Conservation (phyloP, 2,888 invertebrate species). For the Caenorhabditis sp. region DNA sequence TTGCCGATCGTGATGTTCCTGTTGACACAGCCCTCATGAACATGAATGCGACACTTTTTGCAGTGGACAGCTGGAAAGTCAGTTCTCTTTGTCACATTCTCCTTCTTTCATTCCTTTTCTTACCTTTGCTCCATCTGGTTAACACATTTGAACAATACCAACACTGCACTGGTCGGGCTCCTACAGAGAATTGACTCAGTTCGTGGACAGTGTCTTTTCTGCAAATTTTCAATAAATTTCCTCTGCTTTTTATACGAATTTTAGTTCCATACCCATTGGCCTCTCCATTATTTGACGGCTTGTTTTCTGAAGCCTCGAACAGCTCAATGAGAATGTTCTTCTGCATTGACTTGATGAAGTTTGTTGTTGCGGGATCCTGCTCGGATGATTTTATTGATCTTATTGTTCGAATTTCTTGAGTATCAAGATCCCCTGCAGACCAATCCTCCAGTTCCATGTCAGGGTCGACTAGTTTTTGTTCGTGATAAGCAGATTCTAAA, state of each 20-base stretch:
- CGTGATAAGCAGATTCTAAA: constrained; percentile 37
- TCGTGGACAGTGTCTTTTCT: constrained; percentile 50
- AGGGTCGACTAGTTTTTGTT: constrained; percentile 32
- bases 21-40: constrained; percentile 59
- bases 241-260: background rate
- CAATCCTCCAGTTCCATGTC: constrained; percentile 41
- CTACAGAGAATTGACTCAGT: constrained; percentile 27
- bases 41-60: constrained; percentile 55
- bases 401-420: background rate
- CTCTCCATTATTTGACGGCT: constrained; percentile 26
- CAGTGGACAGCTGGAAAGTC: constrained; percentile 54
- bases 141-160: constrained; percentile 40
- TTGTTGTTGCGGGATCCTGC: constrained; percentile 1
- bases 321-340: constrained; percentile 32
- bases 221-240: constrained; percentile 15
- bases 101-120: background rate
- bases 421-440: constrained; percentile 18
- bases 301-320: constrained; percentile 49
- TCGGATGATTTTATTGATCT: background rate
- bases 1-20: constrained; percentile 43
- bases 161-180: constrained; percentile 45
- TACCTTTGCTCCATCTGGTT: constrained; percentile 61
- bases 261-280: constrained; percentile 25
- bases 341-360: constrained; percentile 23
- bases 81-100: background rate